Evolutionary conservation across 2,113 vertebrate genomes (phyloP).

Genomic region (Tretioscincus oriximinensis): DNA sequence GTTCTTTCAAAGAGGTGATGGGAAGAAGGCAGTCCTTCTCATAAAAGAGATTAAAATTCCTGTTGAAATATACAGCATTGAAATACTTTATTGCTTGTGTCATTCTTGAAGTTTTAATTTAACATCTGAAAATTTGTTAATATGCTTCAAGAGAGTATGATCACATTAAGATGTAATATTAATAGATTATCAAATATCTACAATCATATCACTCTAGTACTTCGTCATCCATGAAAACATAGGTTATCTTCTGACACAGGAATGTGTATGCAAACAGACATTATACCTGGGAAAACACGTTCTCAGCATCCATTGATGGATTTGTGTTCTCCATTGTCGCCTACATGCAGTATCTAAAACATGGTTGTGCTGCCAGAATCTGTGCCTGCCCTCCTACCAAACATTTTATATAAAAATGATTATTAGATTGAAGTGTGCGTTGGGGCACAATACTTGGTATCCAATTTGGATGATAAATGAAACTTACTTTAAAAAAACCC

Average conservation of each 20-base stretch:
- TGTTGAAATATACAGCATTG: neutral
- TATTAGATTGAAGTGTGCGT: neutral
- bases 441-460: conserved; percentile 48
- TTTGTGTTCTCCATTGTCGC: conserved; percentile 15
- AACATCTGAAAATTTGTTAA: conserved; percentile 14
- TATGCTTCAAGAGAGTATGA: neutral
- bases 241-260: neutral
- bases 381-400: neutral
- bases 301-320: neutral
- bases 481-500: conserved; percentile 40
- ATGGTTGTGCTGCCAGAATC: neutral
- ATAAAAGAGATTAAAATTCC: conserved; percentile 11
- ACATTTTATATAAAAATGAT: neutral
- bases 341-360: neutral
- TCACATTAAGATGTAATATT: conserved; percentile 40
- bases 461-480: conserved; percentile 37
- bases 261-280: neutral
- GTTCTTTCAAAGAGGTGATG: conserved; percentile 31
- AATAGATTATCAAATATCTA: conserved; percentile 23
- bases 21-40: conserved; percentile 5
- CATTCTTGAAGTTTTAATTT: neutral
- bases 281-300: neutral
- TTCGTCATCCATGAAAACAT: neutral
- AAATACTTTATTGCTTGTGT: neutral
- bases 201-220: neutral